A percentile compares a stretch with the other conserved stretches of the same genome.
Conservation (phyloP, 2,113 vertebrate species). For the mouse (Mus musculus) region DNA sequence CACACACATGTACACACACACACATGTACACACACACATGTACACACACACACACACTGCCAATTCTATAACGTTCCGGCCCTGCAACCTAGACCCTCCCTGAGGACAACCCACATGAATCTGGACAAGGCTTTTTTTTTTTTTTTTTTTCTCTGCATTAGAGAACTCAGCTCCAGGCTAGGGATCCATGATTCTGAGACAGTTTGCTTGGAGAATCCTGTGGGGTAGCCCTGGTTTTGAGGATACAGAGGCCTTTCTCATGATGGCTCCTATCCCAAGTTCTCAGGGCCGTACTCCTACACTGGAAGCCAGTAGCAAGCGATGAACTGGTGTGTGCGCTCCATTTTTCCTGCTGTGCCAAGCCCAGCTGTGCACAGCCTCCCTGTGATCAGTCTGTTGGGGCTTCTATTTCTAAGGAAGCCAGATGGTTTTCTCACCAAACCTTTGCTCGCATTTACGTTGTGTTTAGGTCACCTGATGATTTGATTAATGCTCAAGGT, state of each 20-base stretch:
- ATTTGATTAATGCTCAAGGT: background rate
- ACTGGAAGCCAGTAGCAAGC: background rate
- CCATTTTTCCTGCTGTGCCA: background rate
- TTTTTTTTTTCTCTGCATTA: slow-evolving; percentile 4
- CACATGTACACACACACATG: too few relatives aligned
- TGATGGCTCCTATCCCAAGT: background rate
- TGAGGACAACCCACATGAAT: background rate
- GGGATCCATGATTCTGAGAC: too few relatives aligned
- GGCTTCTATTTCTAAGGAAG: slow-evolving; percentile 12
- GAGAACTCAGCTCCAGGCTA: background rate
- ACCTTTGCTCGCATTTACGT: background rate
- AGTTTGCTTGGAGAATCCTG: background rate
- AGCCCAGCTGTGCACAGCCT: background rate
- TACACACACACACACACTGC: too few relatives aligned
- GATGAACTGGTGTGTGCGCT: background rate
- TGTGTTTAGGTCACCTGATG: background rate
- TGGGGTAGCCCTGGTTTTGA: rapidly evolving
- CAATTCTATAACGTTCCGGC: background rate
- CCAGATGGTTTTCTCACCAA: slow-evolving; percentile 13
- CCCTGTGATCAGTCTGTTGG: slow-evolving; percentile 3
- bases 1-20: too few relatives aligned
- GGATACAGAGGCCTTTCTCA: background rate
- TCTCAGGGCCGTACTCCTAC: background rate
- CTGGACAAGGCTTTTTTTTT: background rate
- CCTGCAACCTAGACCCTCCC: background rate